Percentiles rank a stretch among this genome's conserved stretches.
Conservation (phyloP, 2,888 invertebrate genomes). For the Sinopyrophorus schimmeli region DNA sequence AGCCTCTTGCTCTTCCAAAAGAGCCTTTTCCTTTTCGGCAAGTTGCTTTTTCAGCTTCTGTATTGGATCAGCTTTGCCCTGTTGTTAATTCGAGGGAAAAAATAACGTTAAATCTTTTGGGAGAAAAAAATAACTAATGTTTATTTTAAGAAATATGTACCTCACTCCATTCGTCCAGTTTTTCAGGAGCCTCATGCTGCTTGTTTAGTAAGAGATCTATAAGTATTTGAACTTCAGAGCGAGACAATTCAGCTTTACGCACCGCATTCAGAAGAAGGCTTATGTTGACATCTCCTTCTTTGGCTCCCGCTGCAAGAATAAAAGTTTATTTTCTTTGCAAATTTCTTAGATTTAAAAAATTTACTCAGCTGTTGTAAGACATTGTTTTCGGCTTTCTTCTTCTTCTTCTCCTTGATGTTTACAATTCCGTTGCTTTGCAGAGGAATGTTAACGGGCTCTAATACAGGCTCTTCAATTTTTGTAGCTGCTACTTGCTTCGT, state of each 20-base stretch:
- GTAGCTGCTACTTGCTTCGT: conserved; percentile 7
- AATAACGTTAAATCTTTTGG: not conserved
- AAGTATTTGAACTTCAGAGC: conserved; percentile 84
- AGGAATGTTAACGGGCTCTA: conserved; percentile 26
- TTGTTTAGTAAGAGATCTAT: conserved; percentile 89
- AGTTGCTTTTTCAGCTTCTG: conserved; percentile 86
- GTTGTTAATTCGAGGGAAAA: conserved; percentile 18
- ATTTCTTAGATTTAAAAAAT: conserved; percentile 33
- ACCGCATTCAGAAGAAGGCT: conserved; percentile 69
- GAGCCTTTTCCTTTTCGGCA: conserved; percentile 80
- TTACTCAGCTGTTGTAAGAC: conserved; percentile 61
- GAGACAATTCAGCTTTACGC: conserved; percentile 79
- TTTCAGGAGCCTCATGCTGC: conserved; percentile 74
- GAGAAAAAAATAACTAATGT: not conserved
- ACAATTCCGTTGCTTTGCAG: conserved; percentile 45
- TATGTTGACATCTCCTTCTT: conserved; percentile 70
- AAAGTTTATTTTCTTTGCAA: not conserved
- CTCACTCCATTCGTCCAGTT: conserved; percentile 85
- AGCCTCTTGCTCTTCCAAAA: conserved; percentile 75
- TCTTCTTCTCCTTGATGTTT: conserved; percentile 55
- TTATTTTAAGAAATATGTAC: conserved; percentile 54
- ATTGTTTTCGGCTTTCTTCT: conserved; percentile 62
- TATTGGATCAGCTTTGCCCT: conserved; percentile 82
- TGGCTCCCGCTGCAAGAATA: conserved; percentile 61
- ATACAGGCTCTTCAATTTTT: conserved; percentile 22